phyloP scores from a whole-genome alignment of 2,888 invertebrate genomes.

The Gastracanthus pulcherrimus region DNA sequence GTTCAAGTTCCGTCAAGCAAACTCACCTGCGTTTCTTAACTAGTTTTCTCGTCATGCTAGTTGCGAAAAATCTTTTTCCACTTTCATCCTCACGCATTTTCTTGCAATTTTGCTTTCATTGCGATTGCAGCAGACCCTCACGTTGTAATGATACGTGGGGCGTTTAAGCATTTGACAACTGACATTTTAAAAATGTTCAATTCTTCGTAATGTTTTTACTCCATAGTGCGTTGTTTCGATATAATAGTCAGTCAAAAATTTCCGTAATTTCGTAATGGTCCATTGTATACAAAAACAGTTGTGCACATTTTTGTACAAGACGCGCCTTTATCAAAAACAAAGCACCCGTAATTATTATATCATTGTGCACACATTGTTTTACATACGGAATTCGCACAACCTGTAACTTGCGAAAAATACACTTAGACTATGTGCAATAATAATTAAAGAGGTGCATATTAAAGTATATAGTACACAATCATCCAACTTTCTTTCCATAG shows the following conservation, averaged over 20 bases:
- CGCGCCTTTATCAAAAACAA: not conserved
- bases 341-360: not conserved
- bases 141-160: not conserved
- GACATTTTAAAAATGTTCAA: not conserved
- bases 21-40: not conserved
- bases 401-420: not conserved
- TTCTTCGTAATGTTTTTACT: not conserved
- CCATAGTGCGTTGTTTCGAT: not conserved
- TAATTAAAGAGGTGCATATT: not conserved
- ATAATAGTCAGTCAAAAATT: not conserved
- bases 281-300: not conserved
- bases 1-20: conserved; percentile 32
- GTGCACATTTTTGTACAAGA: not conserved
- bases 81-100: conserved; percentile 5
- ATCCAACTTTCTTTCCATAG: not conserved
- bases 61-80: conserved; percentile 47
- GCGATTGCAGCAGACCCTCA: not conserved
- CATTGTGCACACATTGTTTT: not conserved
- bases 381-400: not conserved
- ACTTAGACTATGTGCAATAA: not conserved
- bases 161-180: not conserved
- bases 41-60: not conserved
- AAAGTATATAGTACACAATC: no score
- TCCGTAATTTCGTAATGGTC: not conserved
- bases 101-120: not conserved